These are phyloP conservation scores for Agonopterix arenella DNA, from an alignment of 2,888 invertebrate species.

Conservation along the genomic window DNA sequence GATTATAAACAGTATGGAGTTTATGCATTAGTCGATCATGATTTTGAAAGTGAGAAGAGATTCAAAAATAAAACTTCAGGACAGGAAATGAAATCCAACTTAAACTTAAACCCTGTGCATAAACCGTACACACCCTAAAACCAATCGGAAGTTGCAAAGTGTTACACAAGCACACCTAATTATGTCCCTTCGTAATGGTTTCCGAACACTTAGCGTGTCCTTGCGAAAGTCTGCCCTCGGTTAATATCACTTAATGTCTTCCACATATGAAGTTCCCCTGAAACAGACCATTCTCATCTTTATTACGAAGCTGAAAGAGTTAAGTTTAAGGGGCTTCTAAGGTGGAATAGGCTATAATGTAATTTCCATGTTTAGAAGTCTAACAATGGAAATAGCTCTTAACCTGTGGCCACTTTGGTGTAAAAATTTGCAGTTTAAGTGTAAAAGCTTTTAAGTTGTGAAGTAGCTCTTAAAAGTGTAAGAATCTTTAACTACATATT, in stretches of 20 bases:
- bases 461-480: not conserved
- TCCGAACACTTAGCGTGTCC: conserved; percentile 53
- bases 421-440: conserved; percentile 1
- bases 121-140: conserved; percentile 30
- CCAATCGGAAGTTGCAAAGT: conserved; percentile 56
- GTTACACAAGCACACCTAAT: conserved; percentile 58
- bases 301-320: no score
- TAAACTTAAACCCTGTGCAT: no score
- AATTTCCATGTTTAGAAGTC: conserved; percentile 28
- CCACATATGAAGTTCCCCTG: no score
- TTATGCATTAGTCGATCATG: no score
- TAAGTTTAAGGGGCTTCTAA: no score
- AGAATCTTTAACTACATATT: not conserved
- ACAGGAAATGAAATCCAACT: no score
- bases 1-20: no score
- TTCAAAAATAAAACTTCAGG: no score
- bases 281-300: not conserved
- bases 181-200: conserved; percentile 46
- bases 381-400: no score
- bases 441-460: no score
- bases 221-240: conserved; percentile 19
- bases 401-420: conserved; percentile 6
- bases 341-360: conserved; percentile 25
- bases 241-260: conserved; percentile 6
- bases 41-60: no score